Evolutionary conservation across 2,113 vertebrate species (phyloP).

Genomic region (Coturnix japonica): DNA sequence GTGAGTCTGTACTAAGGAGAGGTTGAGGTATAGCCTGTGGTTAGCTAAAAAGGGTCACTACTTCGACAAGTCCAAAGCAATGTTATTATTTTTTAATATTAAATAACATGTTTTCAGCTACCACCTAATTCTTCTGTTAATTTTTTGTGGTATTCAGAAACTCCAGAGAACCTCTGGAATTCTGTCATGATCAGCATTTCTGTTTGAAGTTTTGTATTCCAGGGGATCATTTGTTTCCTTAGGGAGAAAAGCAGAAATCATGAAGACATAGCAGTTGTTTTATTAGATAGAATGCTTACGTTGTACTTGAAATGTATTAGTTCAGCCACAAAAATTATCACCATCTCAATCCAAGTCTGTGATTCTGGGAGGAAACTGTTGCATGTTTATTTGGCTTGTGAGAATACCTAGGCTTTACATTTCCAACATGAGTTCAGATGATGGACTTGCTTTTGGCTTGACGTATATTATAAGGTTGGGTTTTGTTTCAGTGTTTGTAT

Average conservation of each 20-base stretch:
- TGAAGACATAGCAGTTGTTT: not conserved
- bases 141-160: not conserved
- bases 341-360: not conserved
- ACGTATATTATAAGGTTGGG: not conserved
- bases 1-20: not conserved
- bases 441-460: not conserved
- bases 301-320: not conserved
- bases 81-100: not conserved
- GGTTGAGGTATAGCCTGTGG: not conserved
- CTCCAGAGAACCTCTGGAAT: not conserved
- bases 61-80: not conserved
- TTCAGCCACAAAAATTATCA: not conserved
- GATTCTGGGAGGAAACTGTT: not conserved
- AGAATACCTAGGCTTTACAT: not conserved
- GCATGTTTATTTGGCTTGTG: not conserved
- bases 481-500: not conserved
- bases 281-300: not conserved
- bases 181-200: not conserved
- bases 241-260: not conserved
- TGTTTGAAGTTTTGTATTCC: not conserved
- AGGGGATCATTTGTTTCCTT: not conserved
- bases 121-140: not conserved
- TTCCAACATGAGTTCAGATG: not conserved
- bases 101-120: not conserved
- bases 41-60: not conserved